Conservation (phyloP, 2,113 vertebrate genomes). For the Phalacrocorax carbo region DNA sequence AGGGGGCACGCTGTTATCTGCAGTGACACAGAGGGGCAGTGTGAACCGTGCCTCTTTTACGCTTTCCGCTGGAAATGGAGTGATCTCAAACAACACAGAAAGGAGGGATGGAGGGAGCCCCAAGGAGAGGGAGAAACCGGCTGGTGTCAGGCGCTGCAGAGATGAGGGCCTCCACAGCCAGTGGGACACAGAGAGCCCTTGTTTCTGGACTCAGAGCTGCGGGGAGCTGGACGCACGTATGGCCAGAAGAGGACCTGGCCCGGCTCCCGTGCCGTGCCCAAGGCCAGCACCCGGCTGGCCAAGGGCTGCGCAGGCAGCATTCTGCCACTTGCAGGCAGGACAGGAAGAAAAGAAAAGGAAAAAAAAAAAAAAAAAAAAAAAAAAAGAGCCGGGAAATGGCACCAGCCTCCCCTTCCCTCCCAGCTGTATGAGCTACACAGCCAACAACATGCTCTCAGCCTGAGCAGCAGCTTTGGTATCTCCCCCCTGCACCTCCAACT, state of each 20-base stretch:
- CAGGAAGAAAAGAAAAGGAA: no score
- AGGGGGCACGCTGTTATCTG: not conserved
- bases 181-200: conserved; percentile 24
- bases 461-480: fast-evolving
- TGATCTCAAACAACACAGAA: not conserved
- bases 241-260: not conserved
- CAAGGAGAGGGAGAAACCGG: not conserved
- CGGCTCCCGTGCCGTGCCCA: not conserved
- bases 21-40: fast-evolving
- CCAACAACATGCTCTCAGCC: not conserved
- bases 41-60: fast-evolving
- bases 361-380: no score
- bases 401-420: not conserved
- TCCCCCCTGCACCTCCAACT: not conserved
- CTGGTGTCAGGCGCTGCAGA: conserved; percentile 22
- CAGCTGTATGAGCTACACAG: not conserved
- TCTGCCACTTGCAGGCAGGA: not conserved
- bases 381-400: not conserved
- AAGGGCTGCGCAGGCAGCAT: fast-evolving
- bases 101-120: not conserved
- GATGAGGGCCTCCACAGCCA: fast-evolving
- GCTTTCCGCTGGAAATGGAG: not conserved
- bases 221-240: fast-evolving
- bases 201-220: not conserved
- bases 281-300: fast-evolving